Percentiles rank a stretch among this genome's conserved stretches.
Conservation (phyloP, 2,888 invertebrate genomes). For the Taenaris catops region DNA sequence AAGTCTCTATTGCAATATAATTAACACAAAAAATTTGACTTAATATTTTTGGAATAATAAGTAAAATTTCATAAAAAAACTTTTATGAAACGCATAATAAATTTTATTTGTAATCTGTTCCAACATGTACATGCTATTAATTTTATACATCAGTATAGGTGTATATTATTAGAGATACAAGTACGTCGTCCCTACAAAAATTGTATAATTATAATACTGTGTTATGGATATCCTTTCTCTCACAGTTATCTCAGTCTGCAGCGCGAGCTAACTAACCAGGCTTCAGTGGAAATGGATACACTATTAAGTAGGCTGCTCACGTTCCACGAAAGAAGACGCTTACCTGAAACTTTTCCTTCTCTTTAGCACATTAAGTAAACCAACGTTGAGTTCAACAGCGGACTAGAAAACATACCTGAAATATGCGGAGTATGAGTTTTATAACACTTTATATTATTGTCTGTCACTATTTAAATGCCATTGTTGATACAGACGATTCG, state of each 20-base stretch:
- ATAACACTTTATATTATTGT: background rate
- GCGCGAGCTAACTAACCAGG: constrained; percentile 19
- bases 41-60: no score
- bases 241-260: constrained; percentile 16
- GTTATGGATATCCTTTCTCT: background rate
- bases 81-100: no score
- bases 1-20: no score
- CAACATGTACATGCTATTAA: no score
- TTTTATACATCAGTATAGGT: no score
- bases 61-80: no score
- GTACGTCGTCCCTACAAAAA: no score
- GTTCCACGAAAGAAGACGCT: constrained; percentile 68
- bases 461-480: no score
- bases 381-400: constrained; percentile 42
- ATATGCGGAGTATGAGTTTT: constrained; percentile 5
- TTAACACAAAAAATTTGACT: no score
- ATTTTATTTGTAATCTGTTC: no score
- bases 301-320: constrained; percentile 58
- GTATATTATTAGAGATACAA: no score
- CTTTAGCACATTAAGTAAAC: constrained; percentile 74
- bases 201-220: constrained; percentile 2
- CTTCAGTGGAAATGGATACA: constrained; percentile 25
- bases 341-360: constrained; percentile 75
- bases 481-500: no score
- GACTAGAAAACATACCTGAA: constrained; percentile 33